Evolutionary conservation across 2,797 vertebrate species (phyloP).

Genomic region (Phalanger gymnotis): DNA sequence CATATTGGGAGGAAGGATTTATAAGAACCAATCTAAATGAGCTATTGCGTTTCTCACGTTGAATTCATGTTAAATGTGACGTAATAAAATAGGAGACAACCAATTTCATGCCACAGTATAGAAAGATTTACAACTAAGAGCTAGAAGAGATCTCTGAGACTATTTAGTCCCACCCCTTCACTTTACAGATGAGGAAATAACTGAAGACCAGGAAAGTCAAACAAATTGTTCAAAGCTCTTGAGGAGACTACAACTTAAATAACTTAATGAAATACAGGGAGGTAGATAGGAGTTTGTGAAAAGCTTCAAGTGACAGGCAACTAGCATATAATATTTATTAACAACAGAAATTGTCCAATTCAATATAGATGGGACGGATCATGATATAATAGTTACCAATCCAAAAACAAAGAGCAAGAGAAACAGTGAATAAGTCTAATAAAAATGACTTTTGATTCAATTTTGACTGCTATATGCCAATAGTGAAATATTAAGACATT

Average conservation of each 20-base stretch:
- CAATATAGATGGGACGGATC: not conserved
- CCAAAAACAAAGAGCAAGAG: not conserved
- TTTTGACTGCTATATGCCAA: not conserved
- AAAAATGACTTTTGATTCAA: not conserved
- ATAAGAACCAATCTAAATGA: not conserved
- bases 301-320: not conserved
- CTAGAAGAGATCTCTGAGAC: not conserved
- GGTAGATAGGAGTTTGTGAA: not conserved
- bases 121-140: not conserved
- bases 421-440: not conserved
- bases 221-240: not conserved
- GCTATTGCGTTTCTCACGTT: not conserved
- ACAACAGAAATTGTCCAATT: not conserved
- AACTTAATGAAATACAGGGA: not conserved
- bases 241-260: not conserved
- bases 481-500: not conserved
- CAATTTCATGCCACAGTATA: not conserved
- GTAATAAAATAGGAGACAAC: not conserved
- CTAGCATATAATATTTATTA: not conserved
- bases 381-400: not conserved
- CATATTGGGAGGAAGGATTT: not conserved
- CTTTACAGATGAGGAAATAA: not conserved
- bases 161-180: not conserved
- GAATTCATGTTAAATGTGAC: not conserved
- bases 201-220: not conserved